Percentiles rank a stretch among this genome's conserved stretches.
Conservation (phyloP, 1,140 invertebrate genomes). For the Lamellibrachia luymesi region DNA sequence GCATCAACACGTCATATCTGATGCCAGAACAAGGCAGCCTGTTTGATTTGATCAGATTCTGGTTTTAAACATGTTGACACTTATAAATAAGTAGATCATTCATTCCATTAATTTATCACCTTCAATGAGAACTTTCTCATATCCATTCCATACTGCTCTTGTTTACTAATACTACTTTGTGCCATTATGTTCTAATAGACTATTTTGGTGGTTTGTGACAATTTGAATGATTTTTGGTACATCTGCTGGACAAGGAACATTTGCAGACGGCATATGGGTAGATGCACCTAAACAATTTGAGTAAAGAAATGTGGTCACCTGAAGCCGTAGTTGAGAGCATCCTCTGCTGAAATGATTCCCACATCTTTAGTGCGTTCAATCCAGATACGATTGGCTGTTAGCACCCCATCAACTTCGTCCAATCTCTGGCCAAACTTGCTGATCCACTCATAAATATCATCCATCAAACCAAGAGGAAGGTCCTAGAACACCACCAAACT, state of each 20-base stretch:
- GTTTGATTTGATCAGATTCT: too few relatives aligned
- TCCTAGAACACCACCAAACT: conserved; percentile 58
- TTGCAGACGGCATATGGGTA: background rate
- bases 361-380: conserved; percentile 84
- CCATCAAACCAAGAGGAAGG: conserved; percentile 89
- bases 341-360: conserved; percentile 81
- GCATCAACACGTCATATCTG: too few relatives aligned
- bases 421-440: conserved; percentile 80
- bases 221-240: too few relatives aligned
- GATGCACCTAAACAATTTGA: background rate
- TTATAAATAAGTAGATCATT: too few relatives aligned
- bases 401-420: conserved; percentile 92
- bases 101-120: too few relatives aligned
- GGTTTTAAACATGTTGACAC: too few relatives aligned
- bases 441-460: conserved; percentile 91
- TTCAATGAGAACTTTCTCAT: too few relatives aligned
- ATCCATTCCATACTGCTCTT: too few relatives aligned
- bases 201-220: too few relatives aligned
- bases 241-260: background rate
- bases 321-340: conserved; percentile 91
- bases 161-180: too few relatives aligned
- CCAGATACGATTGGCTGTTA: conserved; percentile 93
- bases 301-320: background rate
- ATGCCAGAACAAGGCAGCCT: too few relatives aligned
- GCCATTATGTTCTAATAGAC: too few relatives aligned